Conservation (phyloP, 1,140 invertebrate species). For the Pogonomyrmex californicus region DNA sequence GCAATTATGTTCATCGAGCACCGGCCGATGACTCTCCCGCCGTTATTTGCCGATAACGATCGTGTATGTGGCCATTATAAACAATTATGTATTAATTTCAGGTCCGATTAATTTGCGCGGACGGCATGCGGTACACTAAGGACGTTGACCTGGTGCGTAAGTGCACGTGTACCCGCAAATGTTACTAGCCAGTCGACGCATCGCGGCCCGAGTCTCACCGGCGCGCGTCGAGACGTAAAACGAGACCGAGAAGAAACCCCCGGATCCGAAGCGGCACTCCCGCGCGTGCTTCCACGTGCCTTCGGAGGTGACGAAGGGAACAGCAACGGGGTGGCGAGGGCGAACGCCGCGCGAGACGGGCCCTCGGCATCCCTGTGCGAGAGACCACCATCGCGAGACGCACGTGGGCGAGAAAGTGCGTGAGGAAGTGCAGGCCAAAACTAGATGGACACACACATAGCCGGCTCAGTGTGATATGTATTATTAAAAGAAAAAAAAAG, state of each 20-base stretch:
- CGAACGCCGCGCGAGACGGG: neutral
- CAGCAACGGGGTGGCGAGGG: constrained; percentile 13
- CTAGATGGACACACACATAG: constrained; percentile 76
- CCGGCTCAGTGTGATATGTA: constrained; percentile 79
- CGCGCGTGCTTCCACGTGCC: constrained; percentile 58
- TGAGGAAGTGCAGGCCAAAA: constrained; percentile 67
- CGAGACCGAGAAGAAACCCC: constrained; percentile 71
- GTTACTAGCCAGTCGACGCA: constrained; percentile 88
- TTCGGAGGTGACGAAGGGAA: constrained; percentile 50
- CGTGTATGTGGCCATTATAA: constrained; percentile 19
- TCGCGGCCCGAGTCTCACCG: constrained; percentile 63
- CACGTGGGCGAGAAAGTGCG: constrained; percentile 59
- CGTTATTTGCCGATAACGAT: constrained; percentile 1
- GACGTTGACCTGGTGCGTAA: constrained; percentile 98
- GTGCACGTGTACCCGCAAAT: constrained; percentile 95
- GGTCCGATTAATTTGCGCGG: constrained; percentile 96
- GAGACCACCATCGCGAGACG: constrained; percentile 49
- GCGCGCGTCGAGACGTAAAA: constrained; percentile 64
- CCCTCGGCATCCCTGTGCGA: constrained; percentile 35
- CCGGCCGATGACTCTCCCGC: neutral
- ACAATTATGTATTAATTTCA: constrained; percentile 79
- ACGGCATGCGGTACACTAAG: constrained; percentile 97
- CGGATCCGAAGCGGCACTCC: constrained; percentile 64
- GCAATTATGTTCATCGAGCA: constrained; percentile 53
- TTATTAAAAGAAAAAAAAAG: constrained; percentile 64